Percentiles rank a stretch among this genome's conserved stretches.
Evolutionary conservation across 1,140 invertebrate genomes (phyloP).

Genomic region (Theocolax elegans): DNA sequence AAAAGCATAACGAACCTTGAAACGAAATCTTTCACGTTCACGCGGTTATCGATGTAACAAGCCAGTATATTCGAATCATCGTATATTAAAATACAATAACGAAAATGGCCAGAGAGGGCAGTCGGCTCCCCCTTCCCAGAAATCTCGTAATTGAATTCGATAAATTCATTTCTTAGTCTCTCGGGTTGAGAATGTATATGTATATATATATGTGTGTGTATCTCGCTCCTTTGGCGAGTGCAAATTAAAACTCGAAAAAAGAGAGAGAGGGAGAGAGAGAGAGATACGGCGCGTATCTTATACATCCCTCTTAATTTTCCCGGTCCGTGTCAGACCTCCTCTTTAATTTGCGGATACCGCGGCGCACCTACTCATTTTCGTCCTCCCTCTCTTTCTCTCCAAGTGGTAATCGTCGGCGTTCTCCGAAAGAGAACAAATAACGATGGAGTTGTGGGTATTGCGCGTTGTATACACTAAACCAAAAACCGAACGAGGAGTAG

Average conservation of each 20-base stretch:
- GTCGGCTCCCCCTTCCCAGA: conserved; percentile 24
- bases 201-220: neutral
- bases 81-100: too few species aligned
- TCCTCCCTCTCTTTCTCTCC: neutral
- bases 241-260: conserved; percentile 25
- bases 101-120: too few species aligned
- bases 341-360: conserved; percentile 30
- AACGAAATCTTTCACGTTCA: too few species aligned
- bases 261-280: too few species aligned
- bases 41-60: too few species aligned
- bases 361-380: conserved; percentile 34
- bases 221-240: neutral
- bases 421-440: conserved; percentile 31
- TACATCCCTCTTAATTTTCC: conserved; percentile 38
- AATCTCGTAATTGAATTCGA: conserved; percentile 35
- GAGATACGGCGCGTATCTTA: conserved; percentile 8
- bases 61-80: too few species aligned
- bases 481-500: conserved; percentile 7
- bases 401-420: conserved; percentile 19
- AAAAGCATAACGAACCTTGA: too few species aligned
- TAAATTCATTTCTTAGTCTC: conserved; percentile 30
- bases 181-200: neutral
- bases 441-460: neutral
- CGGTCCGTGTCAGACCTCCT: conserved; percentile 19
- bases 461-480: neutral